Percentiles rank a stretch among this genome's conserved stretches.
Conservation (phyloP, 1,140 invertebrate genomes). For the Phocides pigmalion region DNA sequence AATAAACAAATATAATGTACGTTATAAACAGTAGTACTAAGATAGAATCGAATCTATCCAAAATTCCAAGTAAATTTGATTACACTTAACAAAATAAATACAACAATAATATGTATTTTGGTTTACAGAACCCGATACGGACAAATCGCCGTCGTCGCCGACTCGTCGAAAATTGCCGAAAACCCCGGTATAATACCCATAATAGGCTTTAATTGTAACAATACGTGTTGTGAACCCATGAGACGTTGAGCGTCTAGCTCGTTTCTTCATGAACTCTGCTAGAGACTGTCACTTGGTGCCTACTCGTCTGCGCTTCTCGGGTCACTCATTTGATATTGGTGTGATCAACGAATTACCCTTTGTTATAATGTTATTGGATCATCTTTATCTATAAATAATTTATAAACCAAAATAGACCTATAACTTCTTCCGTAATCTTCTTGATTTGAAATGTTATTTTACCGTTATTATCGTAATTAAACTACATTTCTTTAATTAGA, state of each 20-base stretch:
- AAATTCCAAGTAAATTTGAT: no score
- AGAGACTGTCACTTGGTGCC: conserved; percentile 80
- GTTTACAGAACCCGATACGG: conserved; percentile 89
- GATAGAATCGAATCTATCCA: no score
- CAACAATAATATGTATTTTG: conserved; percentile 60
- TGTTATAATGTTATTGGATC: conserved; percentile 42
- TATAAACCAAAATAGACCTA: no score
- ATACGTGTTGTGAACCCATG: conserved; percentile 80
- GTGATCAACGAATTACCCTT: conserved; percentile 23
- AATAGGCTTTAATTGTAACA: conserved; percentile 77
- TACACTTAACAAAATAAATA: neutral
- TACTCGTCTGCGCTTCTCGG: conserved; percentile 66
- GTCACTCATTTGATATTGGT: conserved; percentile 24
- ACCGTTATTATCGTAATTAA: no score
- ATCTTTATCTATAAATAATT: conserved; percentile 2
- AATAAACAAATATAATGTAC: no score
- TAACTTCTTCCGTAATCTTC: no score
- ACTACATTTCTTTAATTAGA: neutral
- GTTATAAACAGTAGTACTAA: no score
- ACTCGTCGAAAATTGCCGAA: conserved; percentile 96
- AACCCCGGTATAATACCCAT: conserved; percentile 93
- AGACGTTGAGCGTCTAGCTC: conserved; percentile 62
- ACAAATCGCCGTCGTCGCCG: conserved; percentile 93
- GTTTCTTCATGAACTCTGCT: conserved; percentile 68
- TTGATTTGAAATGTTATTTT: no score